Evolutionary conservation across 2,888 invertebrate species (phyloP), one percentile per base, ranked within the genome.

Genomic region (Spilarctia lutea): DNA sequence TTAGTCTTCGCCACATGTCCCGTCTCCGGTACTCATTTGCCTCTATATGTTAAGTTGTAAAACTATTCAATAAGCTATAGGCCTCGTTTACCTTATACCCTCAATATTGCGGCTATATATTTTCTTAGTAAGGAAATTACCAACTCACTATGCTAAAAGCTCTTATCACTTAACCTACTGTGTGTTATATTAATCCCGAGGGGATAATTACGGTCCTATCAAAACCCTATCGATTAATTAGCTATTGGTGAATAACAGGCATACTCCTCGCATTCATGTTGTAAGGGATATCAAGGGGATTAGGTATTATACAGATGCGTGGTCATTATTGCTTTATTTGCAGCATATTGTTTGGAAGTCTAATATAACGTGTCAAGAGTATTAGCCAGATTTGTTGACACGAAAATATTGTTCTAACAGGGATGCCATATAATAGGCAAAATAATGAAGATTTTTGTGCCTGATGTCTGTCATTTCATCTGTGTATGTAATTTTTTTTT

Each of bases 171-270:
- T 52, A 56, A 63, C 63, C 70, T 42, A 39, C 39, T n/a, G 18
- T 56, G 42, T 63, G 42, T 45, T 60, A 35, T 45, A 68, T 73
- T 48, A 48, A 68, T 68, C 73, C 68, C 35, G 7, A 39, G 18
- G 42, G 63, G 33, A 45, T 48, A 73, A 73, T 60, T 60, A 65
- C 68, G 63, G 73, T 63, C n/a, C 24, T 68, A 73, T 68, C 60
- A 67, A 63, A 73, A 68, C 60, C 63, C 30, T 60, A 63, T 73
- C 68, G 45, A 68, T 68, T 73, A 73, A 63, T 73, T 63, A 68
- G 45, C 63, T 27, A 63, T 39, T 45, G 63, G 18, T 33, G n/a
- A 42, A 27, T 42, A 73, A 45, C 42, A 35, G 52, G 11, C 33
- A n/a, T 8, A 65, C 66, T 33, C 35, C 39, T 42, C 67, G 33